Evolutionary conservation across 2,113 vertebrate species (phyloP), one percentile per base, ranked within the genome.

Genomic region (Kryptolebias marmoratus): DNA sequence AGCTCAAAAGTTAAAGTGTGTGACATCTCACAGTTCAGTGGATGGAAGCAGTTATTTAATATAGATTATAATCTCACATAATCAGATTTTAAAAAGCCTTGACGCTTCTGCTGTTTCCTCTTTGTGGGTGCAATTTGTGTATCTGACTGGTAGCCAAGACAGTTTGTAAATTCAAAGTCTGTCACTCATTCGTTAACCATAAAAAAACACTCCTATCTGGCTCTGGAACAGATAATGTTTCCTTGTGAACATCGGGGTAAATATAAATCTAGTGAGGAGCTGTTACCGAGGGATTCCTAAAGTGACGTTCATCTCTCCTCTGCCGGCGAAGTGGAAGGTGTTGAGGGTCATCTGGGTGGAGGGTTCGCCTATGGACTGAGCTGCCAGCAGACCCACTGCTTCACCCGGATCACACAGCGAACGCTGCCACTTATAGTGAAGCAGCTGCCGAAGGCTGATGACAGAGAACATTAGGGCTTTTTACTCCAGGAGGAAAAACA

Each of bases 331-430:
- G 89, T 99, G 98, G 85, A 99, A 99, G 58, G 98, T 99, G 94
- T 99, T 99, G 54, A 99, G 95, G 42, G 98, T 99, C 98, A 99
- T 99, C 92, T 99, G 98, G 4, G 98, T 99, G 80, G 98, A 99
- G 31, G 98, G 98, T 16, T 99, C 97, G 0, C 98, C 97, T 2
- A 99, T 97, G 83, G 97, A 99, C 93, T 99, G 98, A 73, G 96
- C 98, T 0, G 97, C 97, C 79, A 99, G 93, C 45, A 98, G 94
- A 13, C 98, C 97, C 73, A 99, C 97, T 0, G 97, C 97, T 79
- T 99, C 98, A 0, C 98, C 97, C 0, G 97, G 97, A 59, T 98
- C 96, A 77, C 97, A 99, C 2, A 99, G 94, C 0, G 98, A 94
- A 2, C 95, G 93, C 88, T 99, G 98, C 97, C 97, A 99, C 88